Evolutionary conservation across 2,888 invertebrate species (phyloP).

Genomic region (Azorinus chamasolen): DNA sequence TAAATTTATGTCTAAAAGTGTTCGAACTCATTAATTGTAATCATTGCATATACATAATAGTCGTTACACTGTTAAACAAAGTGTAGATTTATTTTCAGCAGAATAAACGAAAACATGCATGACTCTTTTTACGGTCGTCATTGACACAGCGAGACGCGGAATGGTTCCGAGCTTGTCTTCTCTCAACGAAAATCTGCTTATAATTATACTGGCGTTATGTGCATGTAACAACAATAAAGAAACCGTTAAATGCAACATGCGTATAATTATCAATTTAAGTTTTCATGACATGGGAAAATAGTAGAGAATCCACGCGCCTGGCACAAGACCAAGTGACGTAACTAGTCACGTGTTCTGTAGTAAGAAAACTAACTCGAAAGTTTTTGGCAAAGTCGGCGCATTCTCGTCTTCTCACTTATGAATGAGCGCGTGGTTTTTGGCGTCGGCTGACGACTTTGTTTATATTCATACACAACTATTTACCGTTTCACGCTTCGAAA

Average conservation of each 20-base stretch:
- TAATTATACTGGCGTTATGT: background rate
- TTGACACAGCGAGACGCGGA: too few species aligned
- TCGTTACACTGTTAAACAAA: too few species aligned
- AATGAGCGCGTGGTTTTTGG: constrained; percentile 3
- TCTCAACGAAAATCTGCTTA: too few species aligned
- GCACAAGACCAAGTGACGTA: constrained; percentile 66
- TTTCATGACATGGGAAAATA: constrained; percentile 64
- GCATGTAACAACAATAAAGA: constrained; percentile 56
- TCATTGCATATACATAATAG: too few species aligned
- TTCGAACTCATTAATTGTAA: too few species aligned
- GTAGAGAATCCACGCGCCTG: constrained; percentile 62
- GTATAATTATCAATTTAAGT: constrained; percentile 56
- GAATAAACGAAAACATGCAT: too few species aligned
- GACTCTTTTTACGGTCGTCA: too few species aligned
- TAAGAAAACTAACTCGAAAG: background rate
- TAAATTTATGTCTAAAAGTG: too few species aligned
- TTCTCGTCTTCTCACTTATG: constrained; percentile 12
- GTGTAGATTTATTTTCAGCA: too few species aligned
- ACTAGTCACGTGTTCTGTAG: constrained; percentile 47
- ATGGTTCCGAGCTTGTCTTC: too few species aligned
- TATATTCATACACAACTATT: background rate
- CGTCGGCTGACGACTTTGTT: background rate
- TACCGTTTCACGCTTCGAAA: background rate
- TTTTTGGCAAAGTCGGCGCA: constrained; percentile 7
- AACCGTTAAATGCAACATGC: constrained; percentile 61